Conservation (phyloP, 2,797 vertebrate genomes). For the Brachyrhaphis roseni region DNA sequence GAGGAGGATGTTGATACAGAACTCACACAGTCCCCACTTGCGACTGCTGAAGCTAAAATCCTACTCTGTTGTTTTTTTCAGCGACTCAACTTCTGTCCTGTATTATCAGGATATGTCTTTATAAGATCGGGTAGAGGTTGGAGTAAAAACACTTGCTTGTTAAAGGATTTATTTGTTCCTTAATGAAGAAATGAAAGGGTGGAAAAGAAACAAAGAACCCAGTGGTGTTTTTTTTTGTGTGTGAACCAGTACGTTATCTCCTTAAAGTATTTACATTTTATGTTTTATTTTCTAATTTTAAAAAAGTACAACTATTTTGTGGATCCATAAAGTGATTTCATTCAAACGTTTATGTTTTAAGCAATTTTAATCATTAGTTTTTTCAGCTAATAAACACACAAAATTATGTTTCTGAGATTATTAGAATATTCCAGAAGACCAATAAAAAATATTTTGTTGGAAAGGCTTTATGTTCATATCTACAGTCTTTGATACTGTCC, state of each 20-base stretch:
- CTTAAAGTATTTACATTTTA: background rate
- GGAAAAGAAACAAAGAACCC: background rate
- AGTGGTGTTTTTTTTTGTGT: background rate
- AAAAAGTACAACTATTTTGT: background rate
- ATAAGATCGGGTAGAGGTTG: background rate
- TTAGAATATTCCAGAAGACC: background rate
- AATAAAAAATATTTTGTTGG: background rate
- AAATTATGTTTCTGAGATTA: background rate
- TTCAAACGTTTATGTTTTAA: background rate
- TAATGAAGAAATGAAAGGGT: constrained; percentile 22
- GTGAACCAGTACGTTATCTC: background rate
- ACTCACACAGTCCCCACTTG: constrained; percentile 62
- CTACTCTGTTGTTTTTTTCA: background rate
- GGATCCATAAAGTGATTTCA: background rate
- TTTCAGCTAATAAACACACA: background rate
- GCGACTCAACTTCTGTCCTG: background rate
- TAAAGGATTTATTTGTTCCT: background rate
- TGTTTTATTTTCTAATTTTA: background rate
- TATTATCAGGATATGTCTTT: background rate
- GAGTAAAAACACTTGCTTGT: constrained; percentile 6
- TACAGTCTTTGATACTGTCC: background rate
- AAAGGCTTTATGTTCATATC: background rate
- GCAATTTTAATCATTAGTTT: background rate
- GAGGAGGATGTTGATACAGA: constrained; percentile 46
- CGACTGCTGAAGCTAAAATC: constrained; percentile 12